Base-by-base conservation (phyloP, 2,888 invertebrate species). In the Oligia fasciuncula region DNA sequence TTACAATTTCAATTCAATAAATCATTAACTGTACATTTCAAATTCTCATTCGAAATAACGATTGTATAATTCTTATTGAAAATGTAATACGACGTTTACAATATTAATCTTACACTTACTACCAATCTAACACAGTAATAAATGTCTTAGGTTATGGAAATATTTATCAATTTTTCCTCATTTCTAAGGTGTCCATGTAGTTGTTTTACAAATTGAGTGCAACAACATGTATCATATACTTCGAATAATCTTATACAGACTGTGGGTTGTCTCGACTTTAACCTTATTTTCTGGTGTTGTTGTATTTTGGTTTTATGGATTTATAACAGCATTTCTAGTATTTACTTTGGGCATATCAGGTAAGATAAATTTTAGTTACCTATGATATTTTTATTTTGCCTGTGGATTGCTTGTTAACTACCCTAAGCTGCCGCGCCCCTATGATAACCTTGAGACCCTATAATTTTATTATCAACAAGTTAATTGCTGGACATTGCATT, bases 271-370 rank as follows among this genome's bases (percentile, higher is more conserved):
- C 82, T 98, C 98, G 70, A 97, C 98, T 62, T 97, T 98, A 79
- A 98, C 98, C 79, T 95, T 98, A 86, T 97, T 98, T 77, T 97
- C 98, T 75, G 98, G 98, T 93, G 97, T 98, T 90, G 93, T 99
- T 85, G 97, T 98, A 69, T 99, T 98, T 95, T 99, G 98, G 97
- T 97, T 98, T 88, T 98, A 98, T 94, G 99, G 99, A 76, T 98
- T 98, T 89, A 92, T 98, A 79, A 95, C 98, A 87, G 98, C 98
- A 35, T 97, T 98, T 86, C 94, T 97, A 62, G 97, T 98, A 76
- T 97, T 99, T 81, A 96, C 97, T 86, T 95, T 98, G 79, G 98
- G 98, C 75, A 95, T 98, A 68, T 97, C 98, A 94, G 98, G 99
- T 98, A 97, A 95, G 94, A 69, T 63, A 14, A 9, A 51, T 73